Base-by-base conservation (phyloP, 2,797 vertebrate species). In the Limosa lapponica region DNA sequence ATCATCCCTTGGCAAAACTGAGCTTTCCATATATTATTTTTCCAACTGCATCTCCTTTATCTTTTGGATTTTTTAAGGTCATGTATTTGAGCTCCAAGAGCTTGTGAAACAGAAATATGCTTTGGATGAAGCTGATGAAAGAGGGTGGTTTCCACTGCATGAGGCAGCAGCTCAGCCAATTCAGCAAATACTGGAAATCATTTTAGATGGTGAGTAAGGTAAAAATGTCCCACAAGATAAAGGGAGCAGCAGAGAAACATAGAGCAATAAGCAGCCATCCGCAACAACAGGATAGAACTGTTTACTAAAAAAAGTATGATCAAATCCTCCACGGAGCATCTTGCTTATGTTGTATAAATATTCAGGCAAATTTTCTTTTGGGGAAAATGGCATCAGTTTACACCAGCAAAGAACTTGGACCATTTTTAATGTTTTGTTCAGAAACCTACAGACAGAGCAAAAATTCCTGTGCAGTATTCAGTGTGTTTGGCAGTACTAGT, bases 91-190 rank as follows among this genome's bases (percentile, higher is more conserved):
- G 65, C 98, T 99, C 58, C 98, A 98, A 82, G 97, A 98, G 71
- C 97, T 98, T 97, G 97, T 98, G 71, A 97, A 98, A 64, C 97
- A 95, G 83, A 97, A 97, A 44, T 97, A 96, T 28, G 98, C 98
- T 58, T 98, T 99, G 97, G 98, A 98, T 85, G 98, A 99, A 97
- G 94, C 97, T 75, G 98, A 99, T 97, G 97, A 98, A 48, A 98
- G 90, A 55, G 98, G 98, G 4, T 99, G 98, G 98, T 98, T 99
- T 89, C 99, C 98, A 15, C 82, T 99, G 64, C 99, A 99, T 27
- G 94, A 98, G 67, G 98, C 98, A 65, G 98, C 98, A 19, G 93
- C 98, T 64, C 97, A 98, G 84, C 98, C 98, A 30, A 74, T 98
- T 91, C 97, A 92, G 41, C 98, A 99, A 96, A 98, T 99, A 72